phyloP scores from a whole-genome alignment of 2,888 invertebrate species.

The Lumbricus terrestris region DNA sequence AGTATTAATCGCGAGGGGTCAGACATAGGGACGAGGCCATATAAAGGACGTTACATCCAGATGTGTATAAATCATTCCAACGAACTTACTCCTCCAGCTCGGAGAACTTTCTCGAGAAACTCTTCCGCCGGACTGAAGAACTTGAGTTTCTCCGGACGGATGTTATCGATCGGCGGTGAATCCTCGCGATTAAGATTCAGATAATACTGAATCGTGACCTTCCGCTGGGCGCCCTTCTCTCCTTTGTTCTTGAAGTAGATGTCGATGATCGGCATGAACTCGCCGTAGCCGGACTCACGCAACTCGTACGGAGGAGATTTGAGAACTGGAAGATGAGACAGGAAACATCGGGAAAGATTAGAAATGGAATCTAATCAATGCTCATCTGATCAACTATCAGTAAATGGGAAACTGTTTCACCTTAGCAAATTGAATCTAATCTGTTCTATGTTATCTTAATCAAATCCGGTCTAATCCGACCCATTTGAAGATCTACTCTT shows the following conservation, averaged over 20 bases:
- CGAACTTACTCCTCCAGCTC: background rate
- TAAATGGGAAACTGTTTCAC: too few species aligned
- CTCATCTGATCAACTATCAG: too few species aligned
- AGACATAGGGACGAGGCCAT: too few species aligned
- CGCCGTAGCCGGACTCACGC: background rate
- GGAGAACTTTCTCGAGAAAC: background rate
- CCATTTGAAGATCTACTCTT: too few species aligned
- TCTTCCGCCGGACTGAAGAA: background rate
- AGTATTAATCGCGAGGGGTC: too few species aligned
- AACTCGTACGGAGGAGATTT: background rate
- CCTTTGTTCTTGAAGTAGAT: slow-evolving; percentile 14
- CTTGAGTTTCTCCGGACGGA: background rate
- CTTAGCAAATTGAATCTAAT: too few species aligned
- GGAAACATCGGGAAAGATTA: background rate
- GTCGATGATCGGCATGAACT: background rate
- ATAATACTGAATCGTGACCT: background rate
- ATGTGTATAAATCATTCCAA: too few species aligned
- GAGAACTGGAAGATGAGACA: background rate
- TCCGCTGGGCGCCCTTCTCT: background rate
- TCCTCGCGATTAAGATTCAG: background rate
- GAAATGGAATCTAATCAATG: too few species aligned
- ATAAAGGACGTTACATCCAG: too few species aligned
- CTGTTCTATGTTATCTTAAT: too few species aligned
- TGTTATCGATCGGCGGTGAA: background rate
- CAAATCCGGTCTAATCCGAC: too few species aligned